Evolutionary conservation across 2,113 vertebrate genomes (phyloP).

Genomic region (Thalassoma bifasciatum): DNA sequence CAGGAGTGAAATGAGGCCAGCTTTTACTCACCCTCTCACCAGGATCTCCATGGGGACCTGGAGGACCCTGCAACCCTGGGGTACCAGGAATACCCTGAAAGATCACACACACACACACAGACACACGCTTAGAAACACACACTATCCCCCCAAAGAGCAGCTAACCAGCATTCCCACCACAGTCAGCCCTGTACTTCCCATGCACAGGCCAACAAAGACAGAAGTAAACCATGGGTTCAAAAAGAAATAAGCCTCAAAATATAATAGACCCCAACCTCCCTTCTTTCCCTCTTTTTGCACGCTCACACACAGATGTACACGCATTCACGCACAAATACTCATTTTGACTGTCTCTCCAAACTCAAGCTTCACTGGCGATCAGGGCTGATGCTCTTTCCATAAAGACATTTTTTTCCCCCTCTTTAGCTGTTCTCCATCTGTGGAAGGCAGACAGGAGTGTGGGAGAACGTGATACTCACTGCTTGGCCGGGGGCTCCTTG

Average conservation of each 20-base stretch:
- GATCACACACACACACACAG: constrained; percentile 66
- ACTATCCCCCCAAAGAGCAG: constrained; percentile 52
- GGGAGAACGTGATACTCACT: constrained; percentile 86
- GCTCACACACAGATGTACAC: constrained; percentile 42
- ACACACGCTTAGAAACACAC: constrained; percentile 50
- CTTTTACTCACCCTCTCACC: constrained; percentile 92
- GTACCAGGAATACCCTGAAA: constrained; percentile 92
- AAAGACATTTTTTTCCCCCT: constrained; percentile 73
- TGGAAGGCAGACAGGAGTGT: constrained; percentile 70
- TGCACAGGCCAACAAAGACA: constrained; percentile 64
- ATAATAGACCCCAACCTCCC: constrained; percentile 25
- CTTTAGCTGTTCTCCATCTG: constrained; percentile 79
- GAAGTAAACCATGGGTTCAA: constrained; percentile 53
- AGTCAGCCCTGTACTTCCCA: constrained; percentile 37
- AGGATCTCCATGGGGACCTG: constrained; percentile 90
- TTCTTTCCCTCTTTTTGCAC: constrained; percentile 12
- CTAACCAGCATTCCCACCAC: constrained; percentile 66
- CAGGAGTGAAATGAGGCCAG: constrained; percentile 18
- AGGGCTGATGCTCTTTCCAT: constrained; percentile 75
- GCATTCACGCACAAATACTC: constrained; percentile 50
- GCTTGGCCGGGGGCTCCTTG: constrained; percentile 91
- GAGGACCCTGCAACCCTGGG: constrained; percentile 90
- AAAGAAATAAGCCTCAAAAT: constrained; percentile 65
- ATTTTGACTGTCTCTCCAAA: constrained; percentile 59
- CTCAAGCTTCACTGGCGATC: constrained; percentile 66